These are phyloP conservation scores for Siphonodentalium dalli DNA, from an alignment of 2,888 invertebrate genomes.

Conservation along the genomic window DNA sequence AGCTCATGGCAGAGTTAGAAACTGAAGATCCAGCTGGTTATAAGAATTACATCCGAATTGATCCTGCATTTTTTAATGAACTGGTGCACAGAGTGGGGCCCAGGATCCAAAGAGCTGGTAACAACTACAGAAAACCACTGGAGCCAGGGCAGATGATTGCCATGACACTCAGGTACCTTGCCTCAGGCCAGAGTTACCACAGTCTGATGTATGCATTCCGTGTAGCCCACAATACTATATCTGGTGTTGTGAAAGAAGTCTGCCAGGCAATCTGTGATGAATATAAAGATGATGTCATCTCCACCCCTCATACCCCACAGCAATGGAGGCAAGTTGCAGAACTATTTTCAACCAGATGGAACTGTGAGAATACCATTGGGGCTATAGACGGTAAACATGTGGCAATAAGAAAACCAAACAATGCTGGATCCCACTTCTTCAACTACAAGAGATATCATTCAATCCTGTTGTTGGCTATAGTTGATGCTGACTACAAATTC, in stretches of 20 bases:
- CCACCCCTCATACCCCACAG: conserved; percentile 14
- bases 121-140: neutral
- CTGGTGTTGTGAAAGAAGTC: neutral
- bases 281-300: conserved; percentile 20
- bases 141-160: conserved; percentile 11
- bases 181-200: conserved; percentile 5
- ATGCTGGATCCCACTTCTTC: conserved; percentile 25
- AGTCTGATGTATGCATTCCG: conserved; percentile 1
- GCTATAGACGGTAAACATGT: conserved; percentile 38
- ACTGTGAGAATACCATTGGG: conserved; percentile 30
- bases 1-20: too few relatives aligned
- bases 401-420: conserved; percentile 18
- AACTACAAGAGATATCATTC: conserved; percentile 34
- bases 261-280: conserved; percentile 1
- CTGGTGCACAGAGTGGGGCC: too few relatives aligned
- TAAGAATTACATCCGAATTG: too few relatives aligned
- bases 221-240: conserved; percentile 1
- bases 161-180: conserved; percentile 5
- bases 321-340: conserved; percentile 29
- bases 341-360: conserved; percentile 23
- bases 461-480: conserved; percentile 31
- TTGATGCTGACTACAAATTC: conserved; percentile 36
- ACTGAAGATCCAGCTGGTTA: too few relatives aligned
- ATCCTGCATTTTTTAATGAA: too few relatives aligned
- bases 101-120: too few relatives aligned